Conservation (phyloP, 1,140 invertebrate genomes). For the Panagrolaimus sp. region DNA sequence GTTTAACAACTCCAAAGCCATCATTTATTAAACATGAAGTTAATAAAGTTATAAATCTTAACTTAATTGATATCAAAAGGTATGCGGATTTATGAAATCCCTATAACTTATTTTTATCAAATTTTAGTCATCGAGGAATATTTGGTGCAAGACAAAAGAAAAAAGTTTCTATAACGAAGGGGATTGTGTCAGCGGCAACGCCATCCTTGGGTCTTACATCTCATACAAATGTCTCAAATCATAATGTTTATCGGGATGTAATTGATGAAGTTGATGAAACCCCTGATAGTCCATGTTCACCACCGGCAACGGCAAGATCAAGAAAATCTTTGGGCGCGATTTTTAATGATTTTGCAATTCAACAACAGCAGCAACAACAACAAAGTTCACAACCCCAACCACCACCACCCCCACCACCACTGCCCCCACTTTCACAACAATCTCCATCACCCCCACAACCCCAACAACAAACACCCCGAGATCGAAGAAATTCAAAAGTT, state of each 20-base stretch:
- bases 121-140: conserved; percentile 2
- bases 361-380: background rate
- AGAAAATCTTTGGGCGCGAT: background rate
- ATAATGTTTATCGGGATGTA: background rate
- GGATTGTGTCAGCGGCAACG: background rate
- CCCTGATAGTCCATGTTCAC: background rate
- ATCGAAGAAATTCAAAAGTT: no score
- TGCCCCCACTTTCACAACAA: no score
- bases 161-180: background rate
- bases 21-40: conserved; percentile 11
- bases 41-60: background rate
- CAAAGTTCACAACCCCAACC: background rate
- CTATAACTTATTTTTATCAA: background rate
- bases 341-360: background rate
- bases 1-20: background rate
- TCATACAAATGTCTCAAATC: background rate
- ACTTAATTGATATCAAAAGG: background rate
- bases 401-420: no score
- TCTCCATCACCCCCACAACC: no score
- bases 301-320: background rate
- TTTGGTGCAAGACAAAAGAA: background rate
- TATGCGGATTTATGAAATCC: no score
- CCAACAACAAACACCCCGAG: no score
- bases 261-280: conserved; percentile 15
- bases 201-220: background rate